Conservation (phyloP, 2,888 invertebrate genomes). For the Drosophila atripex region DNA sequence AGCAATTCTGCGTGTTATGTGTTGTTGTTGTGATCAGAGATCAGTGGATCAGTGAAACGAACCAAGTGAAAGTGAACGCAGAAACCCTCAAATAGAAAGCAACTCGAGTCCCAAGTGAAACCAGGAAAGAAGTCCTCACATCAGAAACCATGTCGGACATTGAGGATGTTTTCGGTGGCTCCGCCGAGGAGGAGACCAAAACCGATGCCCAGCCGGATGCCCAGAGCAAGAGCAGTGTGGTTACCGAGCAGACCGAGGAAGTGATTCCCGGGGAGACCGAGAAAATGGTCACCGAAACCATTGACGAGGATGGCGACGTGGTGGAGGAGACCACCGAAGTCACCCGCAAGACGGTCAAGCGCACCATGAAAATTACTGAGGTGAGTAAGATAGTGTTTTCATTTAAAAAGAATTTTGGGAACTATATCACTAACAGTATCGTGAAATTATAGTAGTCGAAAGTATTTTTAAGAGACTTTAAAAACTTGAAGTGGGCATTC, state of each 20-base stretch:
- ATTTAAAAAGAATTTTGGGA: neutral
- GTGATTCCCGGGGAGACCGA: slow-evolving; percentile 78
- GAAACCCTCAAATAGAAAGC: slow-evolving; percentile 23
- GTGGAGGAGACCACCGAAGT: slow-evolving; percentile 83
- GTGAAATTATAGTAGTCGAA: no score
- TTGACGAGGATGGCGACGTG: slow-evolving; percentile 83
- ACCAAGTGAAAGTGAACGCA: slow-evolving; percentile 70
- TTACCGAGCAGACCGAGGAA: slow-evolving; percentile 70
- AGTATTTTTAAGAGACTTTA: no score
- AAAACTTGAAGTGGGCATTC: neutral
- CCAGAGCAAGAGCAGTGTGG: slow-evolving; percentile 64
- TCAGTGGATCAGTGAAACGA: slow-evolving; percentile 52
- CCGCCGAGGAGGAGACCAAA: slow-evolving; percentile 52
- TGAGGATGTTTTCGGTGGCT: slow-evolving; percentile 77
- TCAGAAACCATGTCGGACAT: slow-evolving; percentile 81
- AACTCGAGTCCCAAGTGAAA: slow-evolving; percentile 12
- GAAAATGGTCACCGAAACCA: slow-evolving; percentile 80
- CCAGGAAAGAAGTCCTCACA: slow-evolving; percentile 27
- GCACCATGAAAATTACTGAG: slow-evolving; percentile 83
- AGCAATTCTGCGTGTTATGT: slow-evolving; percentile 54
- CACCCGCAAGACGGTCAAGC: slow-evolving; percentile 83
- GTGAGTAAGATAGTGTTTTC: slow-evolving; percentile 60
- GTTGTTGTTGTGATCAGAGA: slow-evolving; percentile 60
- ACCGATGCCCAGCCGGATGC: slow-evolving; percentile 47
- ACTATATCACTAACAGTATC: no score